Evolutionary conservation across 53 echinoderm and acorn worm species (phyloP).

Genomic region (Arbacia lixula): DNA sequence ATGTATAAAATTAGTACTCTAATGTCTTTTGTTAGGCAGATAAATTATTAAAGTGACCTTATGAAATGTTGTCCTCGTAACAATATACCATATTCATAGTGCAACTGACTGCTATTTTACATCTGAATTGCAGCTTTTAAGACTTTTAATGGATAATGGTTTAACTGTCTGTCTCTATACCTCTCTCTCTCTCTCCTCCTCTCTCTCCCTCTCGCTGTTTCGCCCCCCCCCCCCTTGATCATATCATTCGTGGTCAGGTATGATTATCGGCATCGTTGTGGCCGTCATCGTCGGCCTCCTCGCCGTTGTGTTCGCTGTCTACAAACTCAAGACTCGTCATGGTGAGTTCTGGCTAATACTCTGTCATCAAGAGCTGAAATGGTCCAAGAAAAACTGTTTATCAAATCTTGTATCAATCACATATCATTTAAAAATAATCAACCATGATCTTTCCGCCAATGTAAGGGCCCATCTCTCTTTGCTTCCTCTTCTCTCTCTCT

Average conservation of each 20-base stretch:
- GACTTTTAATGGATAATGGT: not conserved
- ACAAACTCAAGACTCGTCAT: not conserved
- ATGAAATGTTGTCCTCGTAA: not conserved
- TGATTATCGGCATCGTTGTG: conserved; percentile 19
- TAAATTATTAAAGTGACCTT: too few species aligned
- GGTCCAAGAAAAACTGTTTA: too few species aligned
- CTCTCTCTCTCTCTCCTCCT: not conserved
- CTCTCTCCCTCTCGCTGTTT: not conserved
- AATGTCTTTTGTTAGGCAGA: too few species aligned
- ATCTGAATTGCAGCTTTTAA: not conserved
- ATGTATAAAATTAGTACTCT: too few species aligned
- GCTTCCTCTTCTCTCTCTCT: not conserved
- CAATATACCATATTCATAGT: not conserved
- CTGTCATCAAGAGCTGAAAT: too few species aligned
- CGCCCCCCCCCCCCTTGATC: not conserved
- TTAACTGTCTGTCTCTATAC: not conserved
- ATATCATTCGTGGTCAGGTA: not conserved
- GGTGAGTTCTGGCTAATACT: too few species aligned
- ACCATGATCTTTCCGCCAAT: too few species aligned
- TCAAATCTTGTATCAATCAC: too few species aligned
- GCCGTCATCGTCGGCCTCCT: not conserved
- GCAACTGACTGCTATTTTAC: not conserved
- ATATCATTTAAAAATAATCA: too few species aligned
- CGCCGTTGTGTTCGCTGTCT: not conserved
- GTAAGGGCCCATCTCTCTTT: not conserved